Evolutionary conservation across 2,113 vertebrate species (phyloP).

Genomic region (Suricata suricatta): DNA sequence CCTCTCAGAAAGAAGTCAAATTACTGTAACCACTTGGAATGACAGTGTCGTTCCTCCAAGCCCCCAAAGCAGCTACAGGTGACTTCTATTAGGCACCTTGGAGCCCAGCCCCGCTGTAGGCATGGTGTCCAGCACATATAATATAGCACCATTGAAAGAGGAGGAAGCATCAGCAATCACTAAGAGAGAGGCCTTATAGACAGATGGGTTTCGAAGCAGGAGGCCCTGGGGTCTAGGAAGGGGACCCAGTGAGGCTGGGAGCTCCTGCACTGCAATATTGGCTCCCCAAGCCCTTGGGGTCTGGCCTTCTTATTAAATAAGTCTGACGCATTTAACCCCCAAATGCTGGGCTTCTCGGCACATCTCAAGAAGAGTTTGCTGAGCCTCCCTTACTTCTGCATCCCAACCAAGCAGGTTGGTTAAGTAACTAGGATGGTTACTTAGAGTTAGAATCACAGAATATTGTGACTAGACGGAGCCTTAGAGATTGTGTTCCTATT

Average conservation of each 20-base stretch:
- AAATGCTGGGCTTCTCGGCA: neutral
- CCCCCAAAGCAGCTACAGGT: neutral
- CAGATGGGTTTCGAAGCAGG: neutral
- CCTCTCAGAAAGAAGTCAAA: neutral
- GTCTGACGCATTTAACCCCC: neutral
- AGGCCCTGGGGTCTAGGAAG: neutral
- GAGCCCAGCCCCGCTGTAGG: neutral
- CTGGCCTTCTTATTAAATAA: neutral
- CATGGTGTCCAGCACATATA: accelerated
- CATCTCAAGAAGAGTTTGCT: neutral
- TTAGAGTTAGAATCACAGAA: neutral
- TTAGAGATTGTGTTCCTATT: neutral
- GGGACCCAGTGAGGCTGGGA: neutral
- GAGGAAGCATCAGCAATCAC: neutral
- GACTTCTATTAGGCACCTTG: neutral
- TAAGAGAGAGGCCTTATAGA: neutral
- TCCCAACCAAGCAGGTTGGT: neutral
- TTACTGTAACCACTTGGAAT: neutral
- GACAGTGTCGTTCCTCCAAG: neutral
- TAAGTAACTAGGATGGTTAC: neutral
- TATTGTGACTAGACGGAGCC: neutral
- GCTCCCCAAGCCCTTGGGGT: neutral
- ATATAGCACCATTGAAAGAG: neutral
- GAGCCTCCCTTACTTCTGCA: neutral
- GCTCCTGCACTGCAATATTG: no score